These are phyloP conservation scores for Linepithema humile DNA, from an alignment of 1,140 invertebrate genomes.

Conservation along the genomic window DNA sequence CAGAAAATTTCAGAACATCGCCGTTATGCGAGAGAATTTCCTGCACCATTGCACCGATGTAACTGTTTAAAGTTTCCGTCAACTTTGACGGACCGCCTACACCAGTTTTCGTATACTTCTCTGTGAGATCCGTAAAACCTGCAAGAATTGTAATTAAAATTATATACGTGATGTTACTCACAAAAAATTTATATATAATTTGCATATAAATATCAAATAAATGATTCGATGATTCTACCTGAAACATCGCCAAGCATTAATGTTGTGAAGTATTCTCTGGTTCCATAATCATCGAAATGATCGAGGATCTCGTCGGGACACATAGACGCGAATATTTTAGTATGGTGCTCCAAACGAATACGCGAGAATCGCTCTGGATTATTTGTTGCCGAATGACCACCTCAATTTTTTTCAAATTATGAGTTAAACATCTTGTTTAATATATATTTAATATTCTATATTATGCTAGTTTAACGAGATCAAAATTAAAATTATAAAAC, in stretches of 20 bases:
- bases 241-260: slow-evolving; percentile 88
- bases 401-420: not conserved
- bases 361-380: not conserved
- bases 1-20: slow-evolving; percentile 88
- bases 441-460: not conserved
- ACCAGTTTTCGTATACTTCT: slow-evolving; percentile 86
- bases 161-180: not conserved
- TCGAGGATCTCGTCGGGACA: slow-evolving; percentile 87
- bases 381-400: not conserved
- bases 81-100: slow-evolving; percentile 87
- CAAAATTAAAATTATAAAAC: not conserved
- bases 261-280: slow-evolving; percentile 85
- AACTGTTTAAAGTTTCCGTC: slow-evolving; percentile 87
- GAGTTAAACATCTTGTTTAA: not conserved
- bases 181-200: not conserved
- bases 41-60: slow-evolving; percentile 88
- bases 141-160: not conserved
- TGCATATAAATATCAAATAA: not conserved
- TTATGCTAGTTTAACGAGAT: not conserved
- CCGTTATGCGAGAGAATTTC: slow-evolving; percentile 87
- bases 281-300: slow-evolving; percentile 83
- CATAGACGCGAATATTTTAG: slow-evolving; percentile 86
- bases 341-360: slow-evolving; percentile 73
- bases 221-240: slow-evolving; percentile 72
- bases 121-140: slow-evolving; percentile 88